phyloP scores from a whole-genome alignment of 2,113 vertebrate genomes.

The Clarias macrocephalus region DNA sequence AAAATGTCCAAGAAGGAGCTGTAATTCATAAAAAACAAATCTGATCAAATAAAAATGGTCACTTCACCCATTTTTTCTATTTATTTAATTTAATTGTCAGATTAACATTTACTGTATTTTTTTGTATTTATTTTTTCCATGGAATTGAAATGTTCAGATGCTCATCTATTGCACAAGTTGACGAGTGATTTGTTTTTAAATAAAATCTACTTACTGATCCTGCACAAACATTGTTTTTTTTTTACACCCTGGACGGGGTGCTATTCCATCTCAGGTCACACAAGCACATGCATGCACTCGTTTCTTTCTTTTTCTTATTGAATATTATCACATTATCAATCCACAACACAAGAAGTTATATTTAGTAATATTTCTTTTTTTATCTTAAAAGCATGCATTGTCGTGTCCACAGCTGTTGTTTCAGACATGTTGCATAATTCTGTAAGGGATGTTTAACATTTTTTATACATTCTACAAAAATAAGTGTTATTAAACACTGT shows the following conservation, averaged over 20 bases:
- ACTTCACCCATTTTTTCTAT: not conserved
- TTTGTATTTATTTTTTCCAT: not conserved
- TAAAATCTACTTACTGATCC: too few relatives aligned
- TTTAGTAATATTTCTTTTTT: not conserved
- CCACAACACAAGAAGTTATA: not conserved
- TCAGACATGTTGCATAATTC: constrained; percentile 37
- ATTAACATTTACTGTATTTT: not conserved
- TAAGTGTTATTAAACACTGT: constrained; percentile 57
- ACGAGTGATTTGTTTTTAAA: too few relatives aligned
- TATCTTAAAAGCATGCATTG: not conserved
- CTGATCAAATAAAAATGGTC: not conserved
- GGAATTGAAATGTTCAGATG: not conserved
- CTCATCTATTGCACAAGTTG: not conserved
- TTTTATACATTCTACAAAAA: constrained; percentile 44
- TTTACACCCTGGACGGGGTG: too few relatives aligned
- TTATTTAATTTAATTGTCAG: too few relatives aligned
- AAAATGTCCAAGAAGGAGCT: too few relatives aligned
- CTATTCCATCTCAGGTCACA: too few relatives aligned
- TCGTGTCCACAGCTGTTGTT: not conserved
- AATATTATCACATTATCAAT: not conserved
- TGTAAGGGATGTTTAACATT: constrained; percentile 50
- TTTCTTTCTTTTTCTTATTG: not conserved
- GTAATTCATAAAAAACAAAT: too few relatives aligned
- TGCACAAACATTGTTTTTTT: too few relatives aligned
- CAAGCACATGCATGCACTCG: not conserved